A percentile compares a stretch with the other conserved stretches of the same genome.
Conservation (phyloP, 2,113 vertebrate genomes). For the Orientallactaga bullata region DNA sequence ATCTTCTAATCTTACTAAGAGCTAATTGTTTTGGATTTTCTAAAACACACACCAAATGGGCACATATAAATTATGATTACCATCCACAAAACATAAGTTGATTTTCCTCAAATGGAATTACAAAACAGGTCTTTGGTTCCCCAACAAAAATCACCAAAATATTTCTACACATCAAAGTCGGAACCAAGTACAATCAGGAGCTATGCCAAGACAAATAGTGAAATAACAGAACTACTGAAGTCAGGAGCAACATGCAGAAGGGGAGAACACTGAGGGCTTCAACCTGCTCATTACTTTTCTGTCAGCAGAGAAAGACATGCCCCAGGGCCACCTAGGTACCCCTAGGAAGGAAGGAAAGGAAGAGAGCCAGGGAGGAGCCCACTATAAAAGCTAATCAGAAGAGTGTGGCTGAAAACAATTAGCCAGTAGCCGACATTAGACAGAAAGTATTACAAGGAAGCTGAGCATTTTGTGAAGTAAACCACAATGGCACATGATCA, state of each 20-base stretch:
- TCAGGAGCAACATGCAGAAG: conserved; percentile 36
- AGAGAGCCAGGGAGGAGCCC: conserved; percentile 85
- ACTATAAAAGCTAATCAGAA: conserved; percentile 86
- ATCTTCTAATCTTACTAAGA: neutral
- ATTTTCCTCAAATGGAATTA: conserved; percentile 47
- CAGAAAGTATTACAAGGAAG: conserved; percentile 81
- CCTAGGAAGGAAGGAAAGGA: conserved; percentile 71
- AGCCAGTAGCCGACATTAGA: conserved; percentile 87
- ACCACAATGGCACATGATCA: conserved; percentile 85
- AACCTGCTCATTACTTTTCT: conserved; percentile 34
- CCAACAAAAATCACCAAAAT: conserved; percentile 75
- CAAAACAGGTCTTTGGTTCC: conserved; percentile 25
- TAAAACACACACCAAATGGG: neutral
- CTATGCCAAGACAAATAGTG: conserved; percentile 82
- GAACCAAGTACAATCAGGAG: conserved; percentile 82
- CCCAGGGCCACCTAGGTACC: conserved; percentile 75
- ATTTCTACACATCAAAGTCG: conserved; percentile 84
- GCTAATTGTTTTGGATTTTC: conserved; percentile 34
- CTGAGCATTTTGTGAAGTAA: conserved; percentile 85
- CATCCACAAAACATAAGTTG: conserved; percentile 6
- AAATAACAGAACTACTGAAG: conserved; percentile 76
- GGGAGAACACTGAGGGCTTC: conserved; percentile 32
- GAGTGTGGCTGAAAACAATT: conserved; percentile 84
- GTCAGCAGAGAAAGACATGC: conserved; percentile 66
- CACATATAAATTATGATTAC: conserved; percentile 33